Percentiles rank a stretch among this genome's conserved stretches.
Conservation (phyloP, 2,797 vertebrate species). For the Trichosurus vulpecula region DNA sequence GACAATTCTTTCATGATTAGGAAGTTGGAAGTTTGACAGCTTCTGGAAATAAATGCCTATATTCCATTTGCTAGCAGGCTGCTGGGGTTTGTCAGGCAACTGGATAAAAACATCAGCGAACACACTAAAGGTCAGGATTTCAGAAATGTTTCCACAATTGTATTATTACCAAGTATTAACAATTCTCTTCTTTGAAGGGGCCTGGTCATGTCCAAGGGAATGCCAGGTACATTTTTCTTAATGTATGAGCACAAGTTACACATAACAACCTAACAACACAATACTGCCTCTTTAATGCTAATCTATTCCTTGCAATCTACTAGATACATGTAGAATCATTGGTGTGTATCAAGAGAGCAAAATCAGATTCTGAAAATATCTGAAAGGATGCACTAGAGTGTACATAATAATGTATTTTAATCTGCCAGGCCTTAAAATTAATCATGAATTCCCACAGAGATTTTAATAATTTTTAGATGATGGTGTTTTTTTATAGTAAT, state of each 20-base stretch:
- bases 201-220: slow-evolving; percentile 87
- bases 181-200: slow-evolving; percentile 84
- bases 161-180: slow-evolving; percentile 84
- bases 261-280: slow-evolving; percentile 91
- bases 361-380: slow-evolving; percentile 93
- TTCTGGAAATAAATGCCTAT: slow-evolving; percentile 74
- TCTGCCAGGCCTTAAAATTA: slow-evolving; percentile 93
- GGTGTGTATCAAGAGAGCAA: slow-evolving; percentile 92
- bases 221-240: slow-evolving; percentile 91
- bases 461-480: slow-evolving; percentile 93
- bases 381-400: slow-evolving; percentile 92
- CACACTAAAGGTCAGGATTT: slow-evolving; percentile 86
- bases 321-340: slow-evolving; percentile 92
- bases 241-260: slow-evolving; percentile 92
- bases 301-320: slow-evolving; percentile 96
- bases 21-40: slow-evolving; percentile 70
- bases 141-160: slow-evolving; percentile 80
- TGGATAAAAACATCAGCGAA: slow-evolving; percentile 80
- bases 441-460: slow-evolving; percentile 93
- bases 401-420: slow-evolving; percentile 94
- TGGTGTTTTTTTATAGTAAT: slow-evolving; percentile 83
- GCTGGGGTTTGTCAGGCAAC: slow-evolving; percentile 73
- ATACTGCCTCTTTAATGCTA: slow-evolving; percentile 95
- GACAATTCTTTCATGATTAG: slow-evolving; percentile 46
- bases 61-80: slow-evolving; percentile 72